phyloP scores from a whole-genome alignment of 2,113 vertebrate species.

The Odontophorus gujanensis region DNA sequence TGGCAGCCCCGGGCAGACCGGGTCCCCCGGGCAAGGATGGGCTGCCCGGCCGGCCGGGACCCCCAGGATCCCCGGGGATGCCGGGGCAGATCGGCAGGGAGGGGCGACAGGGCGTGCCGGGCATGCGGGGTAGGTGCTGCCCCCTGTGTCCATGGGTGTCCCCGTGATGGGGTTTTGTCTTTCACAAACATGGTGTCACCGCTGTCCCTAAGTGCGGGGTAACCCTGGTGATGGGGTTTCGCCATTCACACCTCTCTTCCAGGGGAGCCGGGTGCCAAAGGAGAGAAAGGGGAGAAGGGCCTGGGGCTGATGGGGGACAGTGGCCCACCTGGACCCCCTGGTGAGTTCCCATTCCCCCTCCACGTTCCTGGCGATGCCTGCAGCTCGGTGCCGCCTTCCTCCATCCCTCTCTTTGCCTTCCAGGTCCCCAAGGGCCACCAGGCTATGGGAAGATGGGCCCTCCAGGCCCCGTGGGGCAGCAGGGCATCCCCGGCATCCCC shows the following conservation, averaged over 20 bases:
- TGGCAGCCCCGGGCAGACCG: slow-evolving; percentile 87
- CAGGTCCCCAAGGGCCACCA: slow-evolving; percentile 90
- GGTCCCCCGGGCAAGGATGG: slow-evolving; percentile 93
- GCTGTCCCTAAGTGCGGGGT: accelerated
- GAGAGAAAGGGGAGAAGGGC: slow-evolving; percentile 91
- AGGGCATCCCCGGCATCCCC: slow-evolving; percentile 93
- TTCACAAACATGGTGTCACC: not conserved
- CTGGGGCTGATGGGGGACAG: slow-evolving; percentile 90
- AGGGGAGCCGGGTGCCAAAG: slow-evolving; percentile 87
- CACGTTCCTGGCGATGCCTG: accelerated
- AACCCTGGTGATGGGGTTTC: accelerated
- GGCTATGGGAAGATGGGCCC: slow-evolving; percentile 94
- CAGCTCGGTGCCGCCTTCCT: accelerated
- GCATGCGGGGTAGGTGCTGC: slow-evolving; percentile 81
- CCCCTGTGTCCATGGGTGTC: accelerated
- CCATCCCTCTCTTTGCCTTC: not conserved
- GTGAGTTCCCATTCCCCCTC: slow-evolving; percentile 67
- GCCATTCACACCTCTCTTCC: not conserved
- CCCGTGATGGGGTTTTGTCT: not conserved
- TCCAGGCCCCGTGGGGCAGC: slow-evolving; percentile 90
- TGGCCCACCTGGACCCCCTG: slow-evolving; percentile 90
- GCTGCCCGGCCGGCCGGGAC: slow-evolving; percentile 81
- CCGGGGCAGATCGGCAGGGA: slow-evolving; percentile 93
- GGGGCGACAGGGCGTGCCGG: slow-evolving; percentile 87
- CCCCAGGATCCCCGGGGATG: slow-evolving; percentile 84